Conservation (phyloP, 2,113 vertebrate genomes). For the Cygnus atratus region DNA sequence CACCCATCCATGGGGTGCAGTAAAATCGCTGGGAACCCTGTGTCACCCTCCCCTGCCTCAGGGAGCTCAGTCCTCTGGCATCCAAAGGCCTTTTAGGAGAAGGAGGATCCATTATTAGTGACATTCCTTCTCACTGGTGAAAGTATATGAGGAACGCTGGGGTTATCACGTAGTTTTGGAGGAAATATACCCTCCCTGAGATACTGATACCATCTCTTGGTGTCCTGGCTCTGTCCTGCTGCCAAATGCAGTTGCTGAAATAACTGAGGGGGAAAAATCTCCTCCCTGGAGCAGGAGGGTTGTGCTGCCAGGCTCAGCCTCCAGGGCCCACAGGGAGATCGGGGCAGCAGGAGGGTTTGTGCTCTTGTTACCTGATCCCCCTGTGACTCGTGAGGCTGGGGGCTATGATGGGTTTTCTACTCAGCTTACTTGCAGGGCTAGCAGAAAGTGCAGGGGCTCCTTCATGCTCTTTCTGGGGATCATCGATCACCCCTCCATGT, state of each 20-base stretch:
- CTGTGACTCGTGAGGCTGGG: neutral
- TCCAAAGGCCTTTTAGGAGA: neutral
- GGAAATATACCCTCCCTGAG: neutral
- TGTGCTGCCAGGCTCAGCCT: neutral
- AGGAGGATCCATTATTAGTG: neutral
- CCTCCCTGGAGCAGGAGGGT: neutral
- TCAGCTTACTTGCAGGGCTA: neutral
- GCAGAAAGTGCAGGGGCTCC: neutral
- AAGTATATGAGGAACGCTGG: neutral
- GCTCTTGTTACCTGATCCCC: fast-evolving
- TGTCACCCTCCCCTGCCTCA: neutral
- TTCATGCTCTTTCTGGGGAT: neutral
- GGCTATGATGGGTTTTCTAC: neutral
- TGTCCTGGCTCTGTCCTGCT: neutral
- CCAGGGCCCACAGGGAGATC: neutral
- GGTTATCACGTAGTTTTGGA: neutral
- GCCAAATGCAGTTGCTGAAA: neutral
- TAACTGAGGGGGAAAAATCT: neutral
- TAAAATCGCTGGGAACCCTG: neutral
- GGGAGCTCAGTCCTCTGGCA: neutral
- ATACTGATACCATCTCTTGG: neutral
- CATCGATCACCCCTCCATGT: fast-evolving
- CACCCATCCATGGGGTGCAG: fast-evolving
- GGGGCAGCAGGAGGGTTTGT: neutral
- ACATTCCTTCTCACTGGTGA: neutral